Conservation (phyloP, 2,888 invertebrate genomes). For the Smittia sp. region DNA sequence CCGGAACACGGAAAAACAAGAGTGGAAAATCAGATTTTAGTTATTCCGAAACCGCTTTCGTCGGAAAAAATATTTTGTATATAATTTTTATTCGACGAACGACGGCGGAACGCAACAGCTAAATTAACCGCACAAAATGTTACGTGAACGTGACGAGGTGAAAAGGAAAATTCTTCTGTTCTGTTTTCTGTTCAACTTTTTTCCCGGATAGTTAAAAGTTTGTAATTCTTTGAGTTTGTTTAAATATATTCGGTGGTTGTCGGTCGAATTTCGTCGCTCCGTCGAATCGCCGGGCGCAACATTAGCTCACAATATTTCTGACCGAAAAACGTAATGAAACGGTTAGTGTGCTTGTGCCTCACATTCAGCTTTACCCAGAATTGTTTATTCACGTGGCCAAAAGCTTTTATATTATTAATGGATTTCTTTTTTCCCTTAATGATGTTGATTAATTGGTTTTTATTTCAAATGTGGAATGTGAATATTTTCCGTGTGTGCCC, state of each 20-base stretch:
- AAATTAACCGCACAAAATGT: conserved; percentile 36
- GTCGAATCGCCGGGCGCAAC: not conserved
- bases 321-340: not conserved
- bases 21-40: conserved; percentile 6
- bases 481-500: too few relatives aligned
- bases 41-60: not conserved
- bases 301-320: conserved; percentile 6
- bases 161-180: not conserved
- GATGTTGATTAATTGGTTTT: conserved; percentile 38
- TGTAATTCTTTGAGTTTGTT: too few relatives aligned
- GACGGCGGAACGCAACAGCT: conserved; percentile 33
- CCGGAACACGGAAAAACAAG: conserved; percentile 12
- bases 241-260: too few relatives aligned
- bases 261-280: too few relatives aligned
- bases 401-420: conserved; percentile 40
- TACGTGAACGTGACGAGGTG: conserved; percentile 35
- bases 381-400: conserved; percentile 34
- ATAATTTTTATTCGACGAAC: not conserved
- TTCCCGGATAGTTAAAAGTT: not conserved
- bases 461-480: not conserved
- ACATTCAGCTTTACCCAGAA: not conserved
- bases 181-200: not conserved
- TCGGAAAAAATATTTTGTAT: not conserved
- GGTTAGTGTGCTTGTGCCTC: conserved; percentile 6
- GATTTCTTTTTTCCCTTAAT: conserved; percentile 33